A percentile compares a stretch with the other conserved stretches of the same genome.
phyloP scores from a whole-genome alignment of 2,888 invertebrate species.

The Elegia similella region DNA sequence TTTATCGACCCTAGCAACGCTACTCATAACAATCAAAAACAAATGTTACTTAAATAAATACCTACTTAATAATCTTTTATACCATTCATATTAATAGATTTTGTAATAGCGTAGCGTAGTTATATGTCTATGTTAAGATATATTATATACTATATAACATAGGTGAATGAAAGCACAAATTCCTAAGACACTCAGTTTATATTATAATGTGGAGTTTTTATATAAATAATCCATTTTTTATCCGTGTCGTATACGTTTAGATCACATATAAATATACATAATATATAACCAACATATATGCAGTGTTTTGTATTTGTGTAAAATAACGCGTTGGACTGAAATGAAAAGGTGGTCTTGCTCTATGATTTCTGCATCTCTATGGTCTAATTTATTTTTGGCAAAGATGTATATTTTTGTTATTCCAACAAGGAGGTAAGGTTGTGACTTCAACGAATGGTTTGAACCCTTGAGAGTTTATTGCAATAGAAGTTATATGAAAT shows the following conservation, averaged over 20 bases:
- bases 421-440: slow-evolving; percentile 36
- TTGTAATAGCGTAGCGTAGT: slow-evolving; percentile 58
- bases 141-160: slow-evolving; percentile 24
- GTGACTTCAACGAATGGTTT: slow-evolving; percentile 51
- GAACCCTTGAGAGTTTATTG: slow-evolving; percentile 37
- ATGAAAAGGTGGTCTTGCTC: slow-evolving; percentile 54
- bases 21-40: neutral
- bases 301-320: slow-evolving; percentile 67
- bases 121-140: slow-evolving; percentile 41
- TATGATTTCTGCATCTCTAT: slow-evolving; percentile 15
- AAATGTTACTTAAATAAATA: slow-evolving; percentile 25
- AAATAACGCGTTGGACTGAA: slow-evolving; percentile 44
- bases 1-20: neutral
- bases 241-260: slow-evolving; percentile 63
- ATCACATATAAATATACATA: slow-evolving; percentile 48
- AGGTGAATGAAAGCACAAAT: slow-evolving; percentile 65
- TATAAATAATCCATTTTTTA: slow-evolving; percentile 53
- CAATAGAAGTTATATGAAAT: slow-evolving; percentile 21
- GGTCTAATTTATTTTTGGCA: slow-evolving; percentile 18
- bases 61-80: slow-evolving; percentile 53
- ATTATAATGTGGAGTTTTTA: slow-evolving; percentile 58
- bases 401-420: slow-evolving; percentile 14
- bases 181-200: slow-evolving; percentile 59
- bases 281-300: slow-evolving; percentile 44
- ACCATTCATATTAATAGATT: slow-evolving; percentile 58